A percentile compares a stretch with the other conserved stretches of the same genome.
These are phyloP conservation scores for Simalia tracyae DNA, from an alignment of 2,797 vertebrate species.

Conservation along the genomic window DNA sequence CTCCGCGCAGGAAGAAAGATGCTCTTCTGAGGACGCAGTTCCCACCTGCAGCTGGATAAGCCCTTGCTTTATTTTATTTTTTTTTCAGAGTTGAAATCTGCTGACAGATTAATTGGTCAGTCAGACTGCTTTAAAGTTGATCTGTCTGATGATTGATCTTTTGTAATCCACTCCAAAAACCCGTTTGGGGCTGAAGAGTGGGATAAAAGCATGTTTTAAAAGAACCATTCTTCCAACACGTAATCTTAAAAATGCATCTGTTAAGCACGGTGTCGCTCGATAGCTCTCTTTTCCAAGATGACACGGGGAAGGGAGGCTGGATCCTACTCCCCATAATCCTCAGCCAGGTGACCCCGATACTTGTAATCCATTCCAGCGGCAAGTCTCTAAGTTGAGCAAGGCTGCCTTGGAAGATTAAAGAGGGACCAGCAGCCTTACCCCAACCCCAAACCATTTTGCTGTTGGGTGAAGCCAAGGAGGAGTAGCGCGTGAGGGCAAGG, in stretches of 20 bases:
- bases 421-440: too few species aligned
- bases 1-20: background rate
- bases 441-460: background rate
- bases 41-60: too few species aligned
- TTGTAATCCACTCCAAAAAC: background rate
- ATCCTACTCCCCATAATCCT: background rate
- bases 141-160: background rate
- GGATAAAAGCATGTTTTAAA: background rate
- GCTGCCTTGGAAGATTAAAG: too few species aligned
- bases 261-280: background rate
- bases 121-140: background rate
- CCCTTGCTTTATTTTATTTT: background rate
- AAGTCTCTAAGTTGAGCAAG: too few species aligned
- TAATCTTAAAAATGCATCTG: rapidly evolving
- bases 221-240: background rate
- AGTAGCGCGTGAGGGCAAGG: too few species aligned
- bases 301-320: background rate
- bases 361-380: background rate
- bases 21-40: background rate
- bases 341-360: background rate
- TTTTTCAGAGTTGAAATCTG: background rate
- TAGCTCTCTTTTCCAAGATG: background rate
- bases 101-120: background rate
- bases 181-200: background rate
- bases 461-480: too few species aligned